These are phyloP conservation scores for Aurelia coerulea DNA, from an alignment of 30 jellyfish, hydroid and myxozoan genomes.

Conservation along the genomic window DNA sequence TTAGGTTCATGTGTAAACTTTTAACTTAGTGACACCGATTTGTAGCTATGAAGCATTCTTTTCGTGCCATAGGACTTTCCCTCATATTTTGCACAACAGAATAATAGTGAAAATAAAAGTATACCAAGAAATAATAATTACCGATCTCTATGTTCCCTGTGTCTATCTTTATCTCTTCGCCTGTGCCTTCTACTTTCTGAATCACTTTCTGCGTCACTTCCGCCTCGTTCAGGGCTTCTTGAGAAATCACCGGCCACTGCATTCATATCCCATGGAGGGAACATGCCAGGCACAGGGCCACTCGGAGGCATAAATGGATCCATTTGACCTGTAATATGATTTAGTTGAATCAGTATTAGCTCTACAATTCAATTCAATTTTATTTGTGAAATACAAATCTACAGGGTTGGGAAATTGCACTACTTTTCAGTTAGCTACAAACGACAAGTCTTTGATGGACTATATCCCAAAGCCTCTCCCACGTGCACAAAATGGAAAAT, in stretches of 20 bases:
- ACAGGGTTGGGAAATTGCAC: too few species aligned
- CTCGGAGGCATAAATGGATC: conserved; percentile 61
- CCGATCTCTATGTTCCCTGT: conserved; percentile 84
- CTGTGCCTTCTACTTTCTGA: conserved; percentile 74
- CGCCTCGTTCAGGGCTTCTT: conserved; percentile 77
- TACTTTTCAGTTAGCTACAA: too few species aligned
- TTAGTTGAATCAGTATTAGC: too few species aligned
- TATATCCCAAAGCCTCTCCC: too few species aligned
- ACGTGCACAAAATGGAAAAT: too few species aligned
- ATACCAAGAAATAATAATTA: neutral
- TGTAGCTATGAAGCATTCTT: too few species aligned
- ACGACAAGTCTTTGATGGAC: too few species aligned
- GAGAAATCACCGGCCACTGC: conserved; percentile 45
- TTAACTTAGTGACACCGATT: too few species aligned
- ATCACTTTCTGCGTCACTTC: conserved; percentile 88
- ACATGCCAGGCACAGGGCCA: conserved; percentile 45
- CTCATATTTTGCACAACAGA: neutral
- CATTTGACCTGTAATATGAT: conserved; percentile 46
- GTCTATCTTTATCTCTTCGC: conserved; percentile 76
- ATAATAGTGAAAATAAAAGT: conserved; percentile 45
- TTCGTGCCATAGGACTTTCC: too few species aligned
- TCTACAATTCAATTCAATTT: too few species aligned
- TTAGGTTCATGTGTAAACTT: too few species aligned
- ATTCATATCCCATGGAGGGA: conserved; percentile 68
- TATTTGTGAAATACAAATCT: too few species aligned